phyloP scores from a whole-genome alignment of 1,140 invertebrate species.

The Neuroterus valhalla region DNA sequence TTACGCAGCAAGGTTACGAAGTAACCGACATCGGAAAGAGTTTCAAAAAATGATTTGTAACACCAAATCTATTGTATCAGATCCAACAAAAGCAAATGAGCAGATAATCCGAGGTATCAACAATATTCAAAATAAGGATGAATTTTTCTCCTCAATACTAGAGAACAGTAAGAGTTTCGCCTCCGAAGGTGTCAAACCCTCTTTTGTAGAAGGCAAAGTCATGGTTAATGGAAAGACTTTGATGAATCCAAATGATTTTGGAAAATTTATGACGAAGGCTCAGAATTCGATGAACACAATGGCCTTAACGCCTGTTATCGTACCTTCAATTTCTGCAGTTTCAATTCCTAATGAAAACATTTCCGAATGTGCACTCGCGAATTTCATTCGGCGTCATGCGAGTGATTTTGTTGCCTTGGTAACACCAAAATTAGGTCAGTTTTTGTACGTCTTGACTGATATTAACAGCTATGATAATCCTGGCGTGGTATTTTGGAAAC shows the following conservation, averaged over 20 bases:
- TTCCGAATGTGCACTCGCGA: not conserved
- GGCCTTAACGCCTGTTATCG: not conserved
- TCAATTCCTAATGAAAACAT: conserved; percentile 32
- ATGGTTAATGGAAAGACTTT: conserved; percentile 36
- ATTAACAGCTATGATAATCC: not conserved
- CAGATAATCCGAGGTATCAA: conserved; percentile 56
- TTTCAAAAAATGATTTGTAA: conserved; percentile 46
- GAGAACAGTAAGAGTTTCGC: conserved; percentile 23
- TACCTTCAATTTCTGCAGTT: not conserved
- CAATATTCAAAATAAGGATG: conserved; percentile 48
- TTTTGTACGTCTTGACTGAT: not conserved
- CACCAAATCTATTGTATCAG: conserved; percentile 39
- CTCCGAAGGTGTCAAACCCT: not conserved
- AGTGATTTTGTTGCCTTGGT: not conserved
- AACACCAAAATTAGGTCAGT: not conserved
- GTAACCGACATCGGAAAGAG: conserved; percentile 51
- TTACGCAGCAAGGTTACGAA: conserved; percentile 45
- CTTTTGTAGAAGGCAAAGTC: conserved; percentile 42
- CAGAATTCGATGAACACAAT: too few species aligned
- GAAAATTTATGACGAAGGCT: not conserved
- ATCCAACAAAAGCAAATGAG: conserved; percentile 43
- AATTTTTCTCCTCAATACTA: conserved; percentile 46
- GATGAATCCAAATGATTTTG: conserved; percentile 48
- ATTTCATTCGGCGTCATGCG: not conserved
- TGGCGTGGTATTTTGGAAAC: not conserved